phyloP scores from a whole-genome alignment of 2,888 invertebrate species.

The Brachyptera risi region DNA sequence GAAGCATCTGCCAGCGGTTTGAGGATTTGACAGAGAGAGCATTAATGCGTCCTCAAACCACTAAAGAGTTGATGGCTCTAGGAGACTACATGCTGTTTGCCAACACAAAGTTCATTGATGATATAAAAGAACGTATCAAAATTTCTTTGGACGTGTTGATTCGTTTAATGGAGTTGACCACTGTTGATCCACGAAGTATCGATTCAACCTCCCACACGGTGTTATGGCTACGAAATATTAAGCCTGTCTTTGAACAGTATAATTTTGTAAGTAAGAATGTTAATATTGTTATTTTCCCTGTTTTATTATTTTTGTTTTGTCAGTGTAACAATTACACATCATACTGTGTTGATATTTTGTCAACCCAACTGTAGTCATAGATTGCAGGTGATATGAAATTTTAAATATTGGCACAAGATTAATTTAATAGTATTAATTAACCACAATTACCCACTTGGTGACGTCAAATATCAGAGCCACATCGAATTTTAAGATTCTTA shows the following conservation, averaged over 20 bases:
- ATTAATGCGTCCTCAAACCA: conserved; percentile 67
- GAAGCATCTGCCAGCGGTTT: conserved; percentile 52
- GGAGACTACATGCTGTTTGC: conserved; percentile 77
- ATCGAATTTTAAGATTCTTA: too few species aligned
- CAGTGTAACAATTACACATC: too few species aligned
- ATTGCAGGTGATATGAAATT: too few species aligned
- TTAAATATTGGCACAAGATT: too few species aligned
- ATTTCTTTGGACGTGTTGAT: conserved; percentile 62
- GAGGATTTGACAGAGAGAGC: conserved; percentile 65
- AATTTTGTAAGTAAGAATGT: conserved; percentile 50
- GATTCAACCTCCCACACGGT: conserved; percentile 76
- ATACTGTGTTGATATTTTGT: too few species aligned
- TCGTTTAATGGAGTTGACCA: conserved; percentile 71
- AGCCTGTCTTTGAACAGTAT: conserved; percentile 76
- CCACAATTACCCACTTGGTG: too few species aligned
- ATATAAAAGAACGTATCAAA: conserved; percentile 65
- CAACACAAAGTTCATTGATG: conserved; percentile 64
- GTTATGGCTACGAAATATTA: conserved; percentile 76
- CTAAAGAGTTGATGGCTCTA: conserved; percentile 76
- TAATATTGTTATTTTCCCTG: too few species aligned
- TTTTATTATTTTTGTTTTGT: too few species aligned
- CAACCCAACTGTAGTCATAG: too few species aligned
- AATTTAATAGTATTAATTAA: too few species aligned
- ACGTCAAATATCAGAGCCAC: too few species aligned
- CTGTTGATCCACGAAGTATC: conserved; percentile 69